Evolutionary conservation across 2,113 vertebrate species (phyloP).

Genomic region (Centropus bengalensis): DNA sequence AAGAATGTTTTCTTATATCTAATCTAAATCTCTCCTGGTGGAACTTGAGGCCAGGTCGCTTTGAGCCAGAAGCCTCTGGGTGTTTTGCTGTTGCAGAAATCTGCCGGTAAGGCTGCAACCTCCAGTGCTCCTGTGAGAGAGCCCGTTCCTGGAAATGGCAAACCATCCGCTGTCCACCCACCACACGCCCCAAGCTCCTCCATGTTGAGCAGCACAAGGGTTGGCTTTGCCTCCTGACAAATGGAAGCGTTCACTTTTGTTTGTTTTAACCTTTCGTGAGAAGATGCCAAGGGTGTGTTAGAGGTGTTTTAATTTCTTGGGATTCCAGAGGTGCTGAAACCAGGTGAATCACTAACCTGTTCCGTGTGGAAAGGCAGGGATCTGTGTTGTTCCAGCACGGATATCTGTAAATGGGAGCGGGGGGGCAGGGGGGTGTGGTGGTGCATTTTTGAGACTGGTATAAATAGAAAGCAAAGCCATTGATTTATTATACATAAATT

Average conservation of each 20-base stretch:
- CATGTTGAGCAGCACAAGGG: accelerated
- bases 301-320: not conserved
- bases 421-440: too few relatives aligned
- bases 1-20: too few relatives aligned
- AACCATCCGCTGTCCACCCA: not conserved
- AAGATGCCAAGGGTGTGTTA: not conserved
- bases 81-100: not conserved
- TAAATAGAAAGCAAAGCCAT: not conserved
- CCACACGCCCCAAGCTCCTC: not conserved
- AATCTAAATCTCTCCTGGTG: too few relatives aligned
- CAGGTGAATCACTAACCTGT: not conserved
- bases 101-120: not conserved
- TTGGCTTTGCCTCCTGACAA: not conserved
- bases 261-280: not conserved
- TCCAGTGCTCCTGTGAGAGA: accelerated
- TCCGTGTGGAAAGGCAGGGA: not conserved
- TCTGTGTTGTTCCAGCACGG: accelerated
- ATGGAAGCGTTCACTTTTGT: not conserved
- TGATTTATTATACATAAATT: not conserved
- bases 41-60: not conserved
- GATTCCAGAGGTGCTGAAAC: not conserved
- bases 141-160: not conserved
- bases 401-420: not conserved
- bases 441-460: not conserved
- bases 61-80: not conserved